Evolutionary conservation across 2,888 invertebrate genomes (phyloP).

Genomic region (Apeira syringaria): DNA sequence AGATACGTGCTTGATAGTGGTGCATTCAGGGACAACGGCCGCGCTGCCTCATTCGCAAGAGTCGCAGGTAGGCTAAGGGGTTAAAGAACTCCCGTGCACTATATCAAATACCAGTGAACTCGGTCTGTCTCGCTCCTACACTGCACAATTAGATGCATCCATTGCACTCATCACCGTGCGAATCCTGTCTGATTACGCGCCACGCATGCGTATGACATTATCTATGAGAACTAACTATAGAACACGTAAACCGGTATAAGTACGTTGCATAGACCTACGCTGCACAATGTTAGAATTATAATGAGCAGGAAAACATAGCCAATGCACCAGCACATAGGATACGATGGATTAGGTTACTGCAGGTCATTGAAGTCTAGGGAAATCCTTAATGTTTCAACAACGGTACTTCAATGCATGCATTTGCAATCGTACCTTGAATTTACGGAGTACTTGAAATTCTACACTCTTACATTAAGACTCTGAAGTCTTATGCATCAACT

Average conservation of each 20-base stretch:
- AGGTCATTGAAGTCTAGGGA: conserved; percentile 30
- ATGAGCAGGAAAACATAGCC: conserved; percentile 37
- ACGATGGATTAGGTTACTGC: conserved; percentile 32
- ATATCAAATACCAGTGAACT: conserved; percentile 84
- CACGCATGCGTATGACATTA: conserved; percentile 77
- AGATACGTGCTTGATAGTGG: conserved; percentile 75
- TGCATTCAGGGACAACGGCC: conserved; percentile 81
- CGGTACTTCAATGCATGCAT: conserved; percentile 17
- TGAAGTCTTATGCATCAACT: too few relatives aligned
- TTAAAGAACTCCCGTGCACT: conserved; percentile 82
- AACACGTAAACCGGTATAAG: conserved; percentile 54
- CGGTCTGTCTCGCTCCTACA: conserved; percentile 65
- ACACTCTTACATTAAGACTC: too few relatives aligned
- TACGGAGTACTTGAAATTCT: neutral
- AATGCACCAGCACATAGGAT: conserved; percentile 31
- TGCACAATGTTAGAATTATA: conserved; percentile 33
- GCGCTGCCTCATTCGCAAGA: conserved; percentile 80
- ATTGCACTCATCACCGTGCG: conserved; percentile 71
- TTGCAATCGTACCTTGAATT: conserved; percentile 2
- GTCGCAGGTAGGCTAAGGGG: conserved; percentile 83
- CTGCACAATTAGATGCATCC: conserved; percentile 66
- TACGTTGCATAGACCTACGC: conserved; percentile 42
- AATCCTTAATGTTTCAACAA: conserved; percentile 24
- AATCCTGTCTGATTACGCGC: conserved; percentile 79
- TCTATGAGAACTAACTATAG: conserved; percentile 61